Percentiles rank a stretch among this genome's conserved stretches.
These are phyloP conservation scores for Zaprionus davidi DNA, from an alignment of 1,140 invertebrate genomes.

Conservation along the genomic window DNA sequence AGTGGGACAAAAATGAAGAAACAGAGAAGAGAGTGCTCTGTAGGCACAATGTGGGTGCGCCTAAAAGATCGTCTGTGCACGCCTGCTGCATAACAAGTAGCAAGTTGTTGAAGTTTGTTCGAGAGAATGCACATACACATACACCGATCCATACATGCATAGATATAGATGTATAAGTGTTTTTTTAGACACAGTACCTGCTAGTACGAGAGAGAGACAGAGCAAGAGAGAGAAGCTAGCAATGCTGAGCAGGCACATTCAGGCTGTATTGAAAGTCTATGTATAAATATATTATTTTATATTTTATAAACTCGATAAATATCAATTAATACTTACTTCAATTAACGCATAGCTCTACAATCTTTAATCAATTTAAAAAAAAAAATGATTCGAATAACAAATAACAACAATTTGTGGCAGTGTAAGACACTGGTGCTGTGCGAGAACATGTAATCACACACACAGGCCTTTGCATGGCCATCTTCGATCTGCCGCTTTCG, in stretches of 20 bases:
- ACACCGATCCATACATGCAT: background rate
- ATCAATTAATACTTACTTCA: too few relatives aligned
- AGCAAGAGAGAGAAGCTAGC: background rate
- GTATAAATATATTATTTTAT: background rate
- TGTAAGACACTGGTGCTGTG: constrained; percentile 6
- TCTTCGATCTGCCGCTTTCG: constrained; percentile 72
- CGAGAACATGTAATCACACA: constrained; percentile 10
- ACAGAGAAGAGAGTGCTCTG: constrained; percentile 31
- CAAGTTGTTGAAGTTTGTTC: constrained; percentile 41
- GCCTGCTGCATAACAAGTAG: constrained; percentile 55
- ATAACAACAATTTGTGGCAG: too few relatives aligned
- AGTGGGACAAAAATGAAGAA: constrained; percentile 19
- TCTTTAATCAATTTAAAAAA: too few relatives aligned
- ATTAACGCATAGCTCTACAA: too few relatives aligned
- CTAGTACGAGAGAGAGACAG: background rate
- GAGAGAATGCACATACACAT: constrained; percentile 4
- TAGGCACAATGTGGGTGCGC: constrained; percentile 57
- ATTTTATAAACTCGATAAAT: background rate
- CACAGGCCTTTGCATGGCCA: constrained; percentile 45
- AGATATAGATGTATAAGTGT: constrained; percentile 5
- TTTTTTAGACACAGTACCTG: constrained; percentile 1
- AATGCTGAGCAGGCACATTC: background rate
- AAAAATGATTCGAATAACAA: too few relatives aligned
- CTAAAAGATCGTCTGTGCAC: constrained; percentile 49
- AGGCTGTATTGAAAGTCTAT: background rate